Base-by-base conservation (phyloP, 2,888 invertebrate genomes). In the Limnephilus marmoratus region DNA sequence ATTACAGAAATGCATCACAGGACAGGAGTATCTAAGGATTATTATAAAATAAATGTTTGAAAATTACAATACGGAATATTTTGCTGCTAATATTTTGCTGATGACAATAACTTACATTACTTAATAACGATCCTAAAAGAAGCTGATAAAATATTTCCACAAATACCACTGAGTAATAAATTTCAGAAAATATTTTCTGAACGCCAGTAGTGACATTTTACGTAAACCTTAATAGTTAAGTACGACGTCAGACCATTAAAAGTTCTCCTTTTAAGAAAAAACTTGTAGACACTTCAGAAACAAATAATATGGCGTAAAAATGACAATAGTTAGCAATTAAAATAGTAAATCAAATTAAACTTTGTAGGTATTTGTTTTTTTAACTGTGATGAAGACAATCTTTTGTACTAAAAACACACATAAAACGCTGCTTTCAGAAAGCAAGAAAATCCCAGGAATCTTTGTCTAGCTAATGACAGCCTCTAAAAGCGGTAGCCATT, bases 101-200 rank as follows among this genome's bases (percentile, higher is more conserved):
- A 18, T 7, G 68, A 68, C 9, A 24, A 68, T 5, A 68, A 2
- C n/a, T 24, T 2, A n/a, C 7, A 24, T 68, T 24, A 86, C n/a
- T 49, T 29, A 45, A 45, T 41, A 86, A 12, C 41, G 86, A 37
- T 80, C 34, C 90, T 45, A 85, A 90, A 91, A 90, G 91, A 81
- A 81, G 90, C 68, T 49, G 90, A 92, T 90, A 87, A 82, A 82
- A 91, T 90, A 92, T 90, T 90, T 92, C 82, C 90, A 90, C 82
- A 81, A 90, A 92, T 90, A 91, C 90, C 85, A 68, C 87, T 31
- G 80, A 92, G 90, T 86, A 90, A 90, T 92, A 90, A 92, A 90
- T 90, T 92, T 87, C 81, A 53, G 87, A 92, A 92, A 87, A 90
- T 90, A 90, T 92, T 92, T 41, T 87, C 68, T 53, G 81, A 87